These are phyloP conservation scores for Cyanoliseus patagonus DNA, from an alignment of 2,113 vertebrate species.

Conservation along the genomic window DNA sequence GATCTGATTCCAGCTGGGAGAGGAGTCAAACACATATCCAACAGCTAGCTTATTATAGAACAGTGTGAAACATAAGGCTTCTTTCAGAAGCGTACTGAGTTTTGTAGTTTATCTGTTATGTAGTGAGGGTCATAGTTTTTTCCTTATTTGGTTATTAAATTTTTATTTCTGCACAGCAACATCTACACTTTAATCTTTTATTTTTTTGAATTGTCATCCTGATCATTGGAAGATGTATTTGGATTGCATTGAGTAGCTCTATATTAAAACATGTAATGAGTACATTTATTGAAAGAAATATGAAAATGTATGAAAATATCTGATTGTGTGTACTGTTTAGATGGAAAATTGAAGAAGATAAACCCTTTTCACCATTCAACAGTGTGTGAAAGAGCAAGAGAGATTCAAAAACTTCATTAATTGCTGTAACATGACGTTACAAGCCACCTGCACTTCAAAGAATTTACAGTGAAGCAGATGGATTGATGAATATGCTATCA, in stretches of 20 bases:
- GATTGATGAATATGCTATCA: conserved; percentile 69
- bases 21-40: background rate
- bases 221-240: background rate
- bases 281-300: conserved; percentile 33
- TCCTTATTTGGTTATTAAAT: background rate
- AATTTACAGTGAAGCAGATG: conserved; percentile 72
- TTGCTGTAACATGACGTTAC: conserved; percentile 51
- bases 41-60: background rate
- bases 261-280: conserved; percentile 7
- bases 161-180: background rate
- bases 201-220: background rate
- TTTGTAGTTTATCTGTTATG: background rate
- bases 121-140: background rate
- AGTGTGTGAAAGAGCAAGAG: conserved; percentile 57
- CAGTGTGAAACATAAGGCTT: background rate
- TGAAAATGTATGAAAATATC: conserved; percentile 52
- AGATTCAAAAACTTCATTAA: conserved; percentile 72
- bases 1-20: background rate
- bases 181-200: background rate
- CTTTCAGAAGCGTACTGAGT: background rate
- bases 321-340: conserved; percentile 46
- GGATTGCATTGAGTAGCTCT: background rate
- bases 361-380: conserved; percentile 60
- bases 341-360: conserved; percentile 67
- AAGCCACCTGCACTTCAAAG: conserved; percentile 74